A percentile compares a stretch with the other conserved stretches of the same genome.
Conservation (phyloP, 2,888 invertebrate genomes). For the Chymomyza fuscimana region DNA sequence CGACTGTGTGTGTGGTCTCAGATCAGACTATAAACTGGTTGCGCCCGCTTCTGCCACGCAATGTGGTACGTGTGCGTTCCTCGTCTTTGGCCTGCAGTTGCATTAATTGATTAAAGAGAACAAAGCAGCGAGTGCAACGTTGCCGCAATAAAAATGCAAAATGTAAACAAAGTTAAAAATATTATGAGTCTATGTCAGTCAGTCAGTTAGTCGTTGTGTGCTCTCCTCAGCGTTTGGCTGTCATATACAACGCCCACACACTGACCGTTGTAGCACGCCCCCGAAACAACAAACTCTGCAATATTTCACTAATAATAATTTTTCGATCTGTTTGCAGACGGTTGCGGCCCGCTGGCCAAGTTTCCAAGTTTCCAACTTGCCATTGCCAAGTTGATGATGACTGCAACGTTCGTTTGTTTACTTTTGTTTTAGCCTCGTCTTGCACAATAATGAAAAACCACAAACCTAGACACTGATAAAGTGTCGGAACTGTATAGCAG, state of each 20-base stretch:
- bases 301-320: constrained; percentile 45
- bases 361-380: neutral
- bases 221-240: no score
- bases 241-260: constrained; percentile 10
- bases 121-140: constrained; percentile 51
- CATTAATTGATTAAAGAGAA: constrained; percentile 68
- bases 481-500: constrained; percentile 46
- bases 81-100: constrained; percentile 35
- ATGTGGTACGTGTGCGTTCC: neutral
- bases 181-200: constrained; percentile 47
- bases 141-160: constrained; percentile 73
- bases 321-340: constrained; percentile 32
- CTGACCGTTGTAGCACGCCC: neutral
- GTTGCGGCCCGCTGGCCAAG: constrained; percentile 11
- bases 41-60: neutral
- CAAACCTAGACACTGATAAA: neutral
- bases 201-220: neutral
- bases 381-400: neutral
- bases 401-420: constrained; percentile 47
- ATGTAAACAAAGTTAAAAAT: constrained; percentile 74
- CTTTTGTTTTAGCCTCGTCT: constrained; percentile 33
- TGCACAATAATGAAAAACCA: neutral
- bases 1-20: constrained; percentile 51
- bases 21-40: constrained; percentile 7
- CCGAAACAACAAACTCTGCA: constrained; percentile 27